A percentile compares a stretch with the other conserved stretches of the same genome.
Evolutionary conservation across 2,113 vertebrate genomes (phyloP).

Genomic region (Brachyhypopomus occidentalis): DNA sequence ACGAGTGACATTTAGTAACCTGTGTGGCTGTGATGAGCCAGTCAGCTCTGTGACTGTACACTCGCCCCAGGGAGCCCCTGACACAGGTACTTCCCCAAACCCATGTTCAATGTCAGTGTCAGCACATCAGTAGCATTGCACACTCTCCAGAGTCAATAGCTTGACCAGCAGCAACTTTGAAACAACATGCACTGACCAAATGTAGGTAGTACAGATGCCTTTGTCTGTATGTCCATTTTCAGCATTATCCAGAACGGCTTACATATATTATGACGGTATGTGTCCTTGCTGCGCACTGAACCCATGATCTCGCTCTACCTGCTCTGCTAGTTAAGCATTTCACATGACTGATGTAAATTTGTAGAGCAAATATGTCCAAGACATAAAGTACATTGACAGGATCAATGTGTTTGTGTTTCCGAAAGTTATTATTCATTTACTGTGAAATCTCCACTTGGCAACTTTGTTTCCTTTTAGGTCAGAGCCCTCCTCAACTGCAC

Average conservation of each 20-base stretch:
- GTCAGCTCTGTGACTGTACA: constrained; percentile 75
- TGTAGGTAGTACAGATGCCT: too few species aligned
- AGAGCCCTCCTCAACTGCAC: constrained; percentile 69
- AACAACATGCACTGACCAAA: background rate
- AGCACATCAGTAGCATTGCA: too few species aligned
- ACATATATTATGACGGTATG: too few species aligned
- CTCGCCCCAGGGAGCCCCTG: constrained; percentile 59
- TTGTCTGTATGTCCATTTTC: too few species aligned
- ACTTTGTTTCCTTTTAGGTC: constrained; percentile 61
- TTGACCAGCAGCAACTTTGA: too few species aligned
- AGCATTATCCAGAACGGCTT: too few species aligned
- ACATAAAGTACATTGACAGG: background rate
- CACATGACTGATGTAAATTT: too few species aligned
- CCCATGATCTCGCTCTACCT: too few species aligned
- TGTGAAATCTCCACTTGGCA: background rate
- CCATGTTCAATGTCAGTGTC: background rate
- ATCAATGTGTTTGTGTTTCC: background rate
- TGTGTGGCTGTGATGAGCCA: constrained; percentile 79
- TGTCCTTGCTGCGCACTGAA: too few species aligned
- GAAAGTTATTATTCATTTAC: background rate
- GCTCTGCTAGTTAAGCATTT: too few species aligned
- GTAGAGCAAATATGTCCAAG: too few species aligned
- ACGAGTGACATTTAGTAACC: constrained; percentile 81
- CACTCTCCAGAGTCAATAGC: too few species aligned
- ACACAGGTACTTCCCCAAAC: constrained; percentile 64